phyloP scores from a whole-genome alignment of 2,797 vertebrate genomes.

The Xyrichtys novacula region DNA sequence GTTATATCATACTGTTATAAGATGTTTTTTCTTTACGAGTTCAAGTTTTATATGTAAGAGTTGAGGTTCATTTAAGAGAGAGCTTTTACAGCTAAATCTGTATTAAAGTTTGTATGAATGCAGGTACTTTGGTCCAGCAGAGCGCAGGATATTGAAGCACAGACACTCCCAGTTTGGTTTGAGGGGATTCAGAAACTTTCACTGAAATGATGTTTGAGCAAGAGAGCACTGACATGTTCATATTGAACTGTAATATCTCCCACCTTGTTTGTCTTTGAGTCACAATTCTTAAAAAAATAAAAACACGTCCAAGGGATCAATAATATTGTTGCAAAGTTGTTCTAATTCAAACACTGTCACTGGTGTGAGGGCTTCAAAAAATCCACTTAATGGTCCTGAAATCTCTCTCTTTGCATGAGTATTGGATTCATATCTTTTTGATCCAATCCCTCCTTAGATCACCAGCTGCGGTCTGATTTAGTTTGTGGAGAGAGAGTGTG shows the following conservation, averaged over 20 bases:
- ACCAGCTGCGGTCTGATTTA: neutral
- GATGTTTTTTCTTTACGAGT: neutral
- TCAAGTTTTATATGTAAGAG: neutral
- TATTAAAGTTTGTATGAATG: neutral
- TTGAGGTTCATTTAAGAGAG: neutral
- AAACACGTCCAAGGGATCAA: neutral
- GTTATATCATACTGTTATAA: neutral
- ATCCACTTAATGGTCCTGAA: neutral
- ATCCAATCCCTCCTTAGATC: neutral
- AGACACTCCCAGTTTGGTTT: neutral
- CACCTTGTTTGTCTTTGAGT: neutral
- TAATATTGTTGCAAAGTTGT: neutral
- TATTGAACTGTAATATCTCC: neutral
- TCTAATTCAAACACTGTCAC: neutral
- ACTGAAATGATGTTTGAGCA: neutral
- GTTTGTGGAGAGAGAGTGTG: neutral
- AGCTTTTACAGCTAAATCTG: neutral
- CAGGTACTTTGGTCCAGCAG: neutral
- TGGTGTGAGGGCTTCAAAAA: neutral
- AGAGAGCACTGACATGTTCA: constrained; percentile 1
- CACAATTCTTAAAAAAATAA: neutral
- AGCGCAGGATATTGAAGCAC: neutral
- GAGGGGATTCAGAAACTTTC: neutral
- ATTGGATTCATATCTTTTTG: neutral
- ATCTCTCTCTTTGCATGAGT: neutral